These are phyloP conservation scores for Porites divaricata DNA, from an alignment of 92 coral and sea anemone genomes.

Conservation along the genomic window DNA sequence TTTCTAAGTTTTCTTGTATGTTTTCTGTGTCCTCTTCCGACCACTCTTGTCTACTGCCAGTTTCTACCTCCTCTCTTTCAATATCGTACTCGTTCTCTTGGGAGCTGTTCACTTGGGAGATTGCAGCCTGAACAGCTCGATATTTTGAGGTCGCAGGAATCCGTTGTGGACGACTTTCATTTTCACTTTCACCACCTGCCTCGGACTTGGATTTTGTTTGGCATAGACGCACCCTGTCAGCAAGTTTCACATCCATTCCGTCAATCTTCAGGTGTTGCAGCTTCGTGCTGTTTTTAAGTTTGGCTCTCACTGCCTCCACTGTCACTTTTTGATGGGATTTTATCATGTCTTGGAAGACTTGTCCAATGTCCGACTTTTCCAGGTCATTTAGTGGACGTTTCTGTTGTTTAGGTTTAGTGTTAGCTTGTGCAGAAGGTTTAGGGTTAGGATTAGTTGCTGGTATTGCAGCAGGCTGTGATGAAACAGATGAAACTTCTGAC, in stretches of 20 bases:
- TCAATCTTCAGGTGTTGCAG: conserved; percentile 1
- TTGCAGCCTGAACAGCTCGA: too few relatives aligned
- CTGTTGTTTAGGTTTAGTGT: background rate
- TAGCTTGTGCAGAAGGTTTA: background rate
- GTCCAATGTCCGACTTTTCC: conserved; percentile 2
- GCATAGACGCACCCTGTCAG: background rate
- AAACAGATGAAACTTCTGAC: too few relatives aligned
- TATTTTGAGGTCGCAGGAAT: conserved; percentile 1
- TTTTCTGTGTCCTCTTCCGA: too few relatives aligned
- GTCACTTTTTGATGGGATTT: conserved; percentile 1
- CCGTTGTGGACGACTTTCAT: background rate
- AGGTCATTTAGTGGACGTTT: conserved; percentile 1
- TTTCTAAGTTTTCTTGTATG: too few relatives aligned
- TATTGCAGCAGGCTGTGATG: too few relatives aligned
- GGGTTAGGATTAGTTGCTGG: too few relatives aligned
- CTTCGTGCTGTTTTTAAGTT: background rate
- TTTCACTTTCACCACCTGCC: background rate
- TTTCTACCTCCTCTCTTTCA: too few relatives aligned
- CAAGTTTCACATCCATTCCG: background rate
- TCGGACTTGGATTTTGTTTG: background rate
- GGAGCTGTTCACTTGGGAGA: too few relatives aligned
- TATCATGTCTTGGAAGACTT: conserved; percentile 1
- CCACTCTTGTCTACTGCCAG: too few relatives aligned
- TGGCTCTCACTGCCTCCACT: background rate
- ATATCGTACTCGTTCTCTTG: too few relatives aligned